Base-by-base conservation (phyloP, 1,140 invertebrate species). In the Dryas iulia region DNA sequence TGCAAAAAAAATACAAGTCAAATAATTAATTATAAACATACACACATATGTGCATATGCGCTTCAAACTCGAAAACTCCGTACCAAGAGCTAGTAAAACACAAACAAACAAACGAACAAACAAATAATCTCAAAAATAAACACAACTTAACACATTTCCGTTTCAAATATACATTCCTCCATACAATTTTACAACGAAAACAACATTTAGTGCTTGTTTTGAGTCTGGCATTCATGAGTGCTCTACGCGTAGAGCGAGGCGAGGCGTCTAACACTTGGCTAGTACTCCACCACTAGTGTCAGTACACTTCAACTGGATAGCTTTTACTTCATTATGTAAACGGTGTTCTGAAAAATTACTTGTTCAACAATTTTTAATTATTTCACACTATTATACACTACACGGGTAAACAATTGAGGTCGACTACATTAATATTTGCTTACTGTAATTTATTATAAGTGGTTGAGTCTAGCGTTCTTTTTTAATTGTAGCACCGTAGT, bases 301-400 rank as follows among this genome's bases (percentile, higher is more conserved):
- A 0, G 39, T 47, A 7, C 39, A 47, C 39, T 47, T 21, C 39
- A n/a, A 47, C 39, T 47, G 39, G 18, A 47, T 18, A 8, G 14
- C 39, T 47, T 35, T 35, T 14, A 47, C 39, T 47, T 47, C 39
- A 47, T 47, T 47, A 47, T 47, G 18, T 47, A 47, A 47, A 47
- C 39, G 14, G 8, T 47, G 39, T 47, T 47, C 8, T 47, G 39
- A 47, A 47, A 47, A 47, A 21, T 21, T 21, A 47, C 18, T 47
- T 2, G 14, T 47, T 47, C 14, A 47, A 47, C 39, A 47, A 10
- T 47, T 47, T 47, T 47, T 18, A 39, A 18, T 47, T 47, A n/a
- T 47, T 39, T 39, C 35, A 47, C 7, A 18, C 35, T 47, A 14
- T n/a, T n/a, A n/a, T n/a, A n/a, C n/a, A n/a, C n/a, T 47, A 47